Evolutionary conservation across 1,140 invertebrate species (phyloP).

Genomic region (Spodoptera frugiperda): DNA sequence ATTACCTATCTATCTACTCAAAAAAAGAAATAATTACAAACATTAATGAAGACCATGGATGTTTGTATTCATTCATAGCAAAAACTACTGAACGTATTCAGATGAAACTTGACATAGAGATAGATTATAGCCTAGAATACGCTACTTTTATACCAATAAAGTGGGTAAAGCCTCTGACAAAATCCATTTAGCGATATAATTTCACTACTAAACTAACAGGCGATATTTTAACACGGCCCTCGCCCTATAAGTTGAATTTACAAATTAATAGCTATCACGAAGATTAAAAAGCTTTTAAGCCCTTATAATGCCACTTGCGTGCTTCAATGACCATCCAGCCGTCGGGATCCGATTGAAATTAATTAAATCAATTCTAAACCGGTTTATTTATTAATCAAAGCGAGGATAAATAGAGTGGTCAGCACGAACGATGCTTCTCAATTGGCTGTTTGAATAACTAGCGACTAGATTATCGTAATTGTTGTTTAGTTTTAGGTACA

Average conservation of each 20-base stretch:
- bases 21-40: too few species aligned
- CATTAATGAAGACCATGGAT: too few species aligned
- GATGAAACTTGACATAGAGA: too few species aligned
- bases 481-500: too few species aligned
- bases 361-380: conserved; percentile 30
- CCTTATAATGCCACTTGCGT: conserved; percentile 22
- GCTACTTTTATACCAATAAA: too few species aligned
- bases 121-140: too few species aligned
- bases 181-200: too few species aligned
- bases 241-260: conserved; percentile 19
- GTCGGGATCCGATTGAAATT: conserved; percentile 12
- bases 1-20: too few species aligned
- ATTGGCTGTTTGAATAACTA: not conserved
- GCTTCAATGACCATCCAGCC: conserved; percentile 24
- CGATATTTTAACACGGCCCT: not conserved
- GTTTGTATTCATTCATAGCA: too few species aligned
- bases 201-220: not conserved
- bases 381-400: conserved; percentile 30
- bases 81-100: too few species aligned
- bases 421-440: not conserved
- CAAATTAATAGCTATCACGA: conserved; percentile 22
- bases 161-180: too few species aligned
- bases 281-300: conserved; percentile 33
- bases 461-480: not conserved
- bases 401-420: conserved; percentile 9